Evolutionary conservation across 2,888 invertebrate genomes (phyloP).

Genomic region (Caenorhabditis sp.): DNA sequence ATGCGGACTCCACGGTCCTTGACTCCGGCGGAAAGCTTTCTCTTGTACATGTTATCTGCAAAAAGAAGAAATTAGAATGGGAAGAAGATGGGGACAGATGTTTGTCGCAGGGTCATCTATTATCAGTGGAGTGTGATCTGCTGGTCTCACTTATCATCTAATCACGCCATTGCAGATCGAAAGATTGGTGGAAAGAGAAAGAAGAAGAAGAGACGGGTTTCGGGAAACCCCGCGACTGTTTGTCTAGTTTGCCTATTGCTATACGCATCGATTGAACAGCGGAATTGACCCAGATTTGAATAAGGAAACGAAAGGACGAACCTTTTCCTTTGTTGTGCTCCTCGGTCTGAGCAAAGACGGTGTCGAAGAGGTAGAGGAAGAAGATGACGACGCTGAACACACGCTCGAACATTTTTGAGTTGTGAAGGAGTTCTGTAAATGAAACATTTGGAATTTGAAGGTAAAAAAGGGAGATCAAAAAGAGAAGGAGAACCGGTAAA

Average conservation of each 20-base stretch:
- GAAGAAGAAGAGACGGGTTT: too few relatives aligned
- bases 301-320: constrained; percentile 21
- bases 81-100: constrained; percentile 2
- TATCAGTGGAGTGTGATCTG: constrained; percentile 6
- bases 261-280: constrained; percentile 18
- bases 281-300: constrained; percentile 27
- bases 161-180: constrained; percentile 58
- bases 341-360: constrained; percentile 67
- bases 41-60: constrained; percentile 57
- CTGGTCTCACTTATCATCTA: constrained; percentile 40
- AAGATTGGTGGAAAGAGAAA: constrained; percentile 35
- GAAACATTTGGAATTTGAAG: constrained; percentile 13
- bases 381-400: constrained; percentile 70
- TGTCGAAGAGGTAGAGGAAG: constrained; percentile 70
- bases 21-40: constrained; percentile 36
- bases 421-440: constrained; percentile 36
- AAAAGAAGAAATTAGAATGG: neutral
- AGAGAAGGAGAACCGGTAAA: neutral
- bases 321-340: constrained; percentile 72
- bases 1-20: constrained; percentile 61
- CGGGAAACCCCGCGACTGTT: constrained; percentile 8
- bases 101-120: constrained; percentile 16
- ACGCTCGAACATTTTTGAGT: constrained; percentile 71
- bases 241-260: constrained; percentile 24
- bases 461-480: neutral